A percentile compares a stretch with the other conserved stretches of the same genome.
phyloP scores from a whole-genome alignment of 1,140 invertebrate genomes.

The Panulirus ornatus region DNA sequence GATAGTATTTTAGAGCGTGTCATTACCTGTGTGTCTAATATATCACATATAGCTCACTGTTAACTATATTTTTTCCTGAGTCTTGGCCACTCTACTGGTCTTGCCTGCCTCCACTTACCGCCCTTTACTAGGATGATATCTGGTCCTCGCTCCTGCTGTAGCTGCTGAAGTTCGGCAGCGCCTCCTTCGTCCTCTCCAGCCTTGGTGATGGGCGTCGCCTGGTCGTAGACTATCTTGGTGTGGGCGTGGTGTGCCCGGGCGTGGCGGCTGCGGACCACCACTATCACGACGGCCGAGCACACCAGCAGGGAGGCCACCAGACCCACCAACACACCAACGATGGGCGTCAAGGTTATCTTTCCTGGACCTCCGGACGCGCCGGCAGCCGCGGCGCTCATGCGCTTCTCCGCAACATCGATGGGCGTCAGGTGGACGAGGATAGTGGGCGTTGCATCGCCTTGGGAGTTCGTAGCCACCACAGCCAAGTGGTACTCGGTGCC shows the following conservation, averaged over 20 bases:
- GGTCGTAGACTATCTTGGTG: not conserved
- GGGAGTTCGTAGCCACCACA: constrained; percentile 47
- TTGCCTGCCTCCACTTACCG: not conserved
- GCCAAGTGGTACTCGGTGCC: constrained; percentile 77
- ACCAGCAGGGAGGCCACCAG: constrained; percentile 31
- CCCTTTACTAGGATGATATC: constrained; percentile 3
- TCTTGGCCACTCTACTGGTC: too few species aligned
- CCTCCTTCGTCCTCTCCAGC: not conserved
- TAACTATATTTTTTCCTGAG: too few species aligned
- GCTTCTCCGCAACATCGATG: constrained; percentile 64
- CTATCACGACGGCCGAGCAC: constrained; percentile 34
- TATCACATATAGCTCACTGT: too few species aligned
- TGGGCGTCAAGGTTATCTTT: constrained; percentile 14
- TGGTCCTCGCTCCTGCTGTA: not conserved
- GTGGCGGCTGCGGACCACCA: not conserved
- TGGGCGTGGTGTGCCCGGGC: not conserved
- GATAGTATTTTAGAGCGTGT: too few species aligned
- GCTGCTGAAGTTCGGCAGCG: not conserved
- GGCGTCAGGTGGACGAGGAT: constrained; percentile 57
- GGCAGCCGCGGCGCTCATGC: constrained; percentile 34
- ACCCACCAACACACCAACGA: constrained; percentile 45
- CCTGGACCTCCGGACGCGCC: not conserved
- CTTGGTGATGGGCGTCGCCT: not conserved
- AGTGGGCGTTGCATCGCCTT: constrained; percentile 47
- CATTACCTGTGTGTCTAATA: too few species aligned